Evolutionary conservation across 2,797 vertebrate species (phyloP).

Genomic region (Avahi laniger): DNA sequence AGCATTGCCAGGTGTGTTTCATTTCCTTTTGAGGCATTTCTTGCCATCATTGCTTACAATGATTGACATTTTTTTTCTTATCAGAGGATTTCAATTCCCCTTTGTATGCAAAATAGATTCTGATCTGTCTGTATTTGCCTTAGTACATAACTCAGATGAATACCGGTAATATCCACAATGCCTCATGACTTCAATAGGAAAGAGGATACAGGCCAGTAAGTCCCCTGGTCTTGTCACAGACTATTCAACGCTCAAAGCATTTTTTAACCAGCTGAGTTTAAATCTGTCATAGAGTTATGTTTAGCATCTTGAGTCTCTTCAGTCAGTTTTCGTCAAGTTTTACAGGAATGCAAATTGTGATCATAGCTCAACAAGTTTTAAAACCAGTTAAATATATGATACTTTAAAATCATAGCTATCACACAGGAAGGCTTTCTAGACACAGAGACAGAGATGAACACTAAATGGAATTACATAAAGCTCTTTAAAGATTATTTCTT

Average conservation of each 20-base stretch:
- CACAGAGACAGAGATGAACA: not conserved
- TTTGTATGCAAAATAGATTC: not conserved
- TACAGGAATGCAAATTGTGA: not conserved
- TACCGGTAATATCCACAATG: not conserved
- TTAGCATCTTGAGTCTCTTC: not conserved
- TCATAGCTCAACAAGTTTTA: not conserved
- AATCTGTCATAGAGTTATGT: not conserved
- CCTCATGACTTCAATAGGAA: not conserved
- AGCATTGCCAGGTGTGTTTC: not conserved
- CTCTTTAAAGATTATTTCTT: constrained; percentile 31
- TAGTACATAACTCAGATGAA: not conserved
- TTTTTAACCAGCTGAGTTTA: not conserved
- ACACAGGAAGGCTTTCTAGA: not conserved
- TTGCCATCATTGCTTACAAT: not conserved
- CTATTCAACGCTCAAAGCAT: not conserved
- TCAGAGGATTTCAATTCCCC: not conserved
- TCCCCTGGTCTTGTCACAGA: not conserved
- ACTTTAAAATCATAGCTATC: not conserved
- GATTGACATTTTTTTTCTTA: not conserved
- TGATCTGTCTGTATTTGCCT: not conserved
- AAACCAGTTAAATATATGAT: not conserved
- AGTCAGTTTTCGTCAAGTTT: not conserved
- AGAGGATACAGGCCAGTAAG: not conserved
- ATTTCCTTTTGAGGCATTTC: not conserved
- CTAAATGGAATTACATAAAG: not conserved